Evolutionary conservation across 2,888 invertebrate genomes (phyloP), one percentile per base, ranked within the genome.

Genomic region (Dyspetes luteomarginatus): DNA sequence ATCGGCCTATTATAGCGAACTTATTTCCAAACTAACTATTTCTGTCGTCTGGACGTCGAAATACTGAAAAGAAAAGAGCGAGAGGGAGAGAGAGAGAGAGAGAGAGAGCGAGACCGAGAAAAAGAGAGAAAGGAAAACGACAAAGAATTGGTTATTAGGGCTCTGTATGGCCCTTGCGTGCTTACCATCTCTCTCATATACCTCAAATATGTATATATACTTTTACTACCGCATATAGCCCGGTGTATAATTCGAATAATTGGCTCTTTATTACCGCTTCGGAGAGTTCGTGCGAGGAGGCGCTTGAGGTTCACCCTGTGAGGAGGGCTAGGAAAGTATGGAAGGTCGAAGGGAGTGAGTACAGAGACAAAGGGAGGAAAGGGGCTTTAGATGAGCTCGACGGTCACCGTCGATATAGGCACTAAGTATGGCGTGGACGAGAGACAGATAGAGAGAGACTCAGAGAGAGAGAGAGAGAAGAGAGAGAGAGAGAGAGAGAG

Each of bases 231-330:
- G n/a, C 48, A n/a, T 48, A 41, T 65, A 36, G 50, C 41, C 48
- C 41, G 43, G 55, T 80, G 48, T 72, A 58, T 72, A 80, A 82
- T 80, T 82, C 75, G 76, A 73, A 80, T 56, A 62, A 82, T 76
- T 82, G 76, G 75, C 72, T 79, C 76, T 76, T 82, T 75, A 82
- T 82, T 82, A 74, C 52, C 64, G 67, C 68, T 76, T 72, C 50
- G 68, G 62, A 55, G 75, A 30, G 60, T 74, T 77, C 81, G 77
- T 81, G 76, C 68, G 60, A 36, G 36, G 64, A 26, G 26, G 50
- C 15, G 36, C 58, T 72, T 36, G 60, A 60, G 36, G 22, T 24
- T 60, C 30, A n/a, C 9, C 36, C 22, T 5, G n/a, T 26, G 68
- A 69, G 15, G 1, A n/a, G 17, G 26, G n/a, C n/a, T n/a, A 12